Percentiles rank a stretch among this genome's conserved stretches.
Conservation (phyloP, 2,113 vertebrate species). For the Anser brachyrhynchus region DNA sequence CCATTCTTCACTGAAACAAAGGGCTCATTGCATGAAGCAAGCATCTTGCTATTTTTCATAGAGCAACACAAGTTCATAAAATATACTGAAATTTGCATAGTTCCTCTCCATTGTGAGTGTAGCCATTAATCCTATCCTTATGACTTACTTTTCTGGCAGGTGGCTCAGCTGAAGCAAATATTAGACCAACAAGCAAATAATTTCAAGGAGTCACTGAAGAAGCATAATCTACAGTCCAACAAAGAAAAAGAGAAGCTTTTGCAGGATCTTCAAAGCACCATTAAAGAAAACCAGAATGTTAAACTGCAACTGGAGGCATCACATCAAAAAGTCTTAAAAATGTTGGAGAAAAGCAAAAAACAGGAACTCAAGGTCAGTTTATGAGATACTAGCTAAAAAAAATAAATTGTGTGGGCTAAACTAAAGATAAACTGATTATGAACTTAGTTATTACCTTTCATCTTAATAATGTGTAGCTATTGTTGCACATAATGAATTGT, state of each 20-base stretch:
- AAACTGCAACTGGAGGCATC: constrained; percentile 75
- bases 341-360: constrained; percentile 71
- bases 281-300: constrained; percentile 82
- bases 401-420: not conserved
- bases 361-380: constrained; percentile 85
- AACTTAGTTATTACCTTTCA: not conserved
- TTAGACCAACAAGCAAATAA: constrained; percentile 63
- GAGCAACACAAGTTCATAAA: not conserved
- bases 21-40: not conserved
- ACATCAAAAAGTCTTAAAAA: constrained; percentile 72
- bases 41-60: not conserved
- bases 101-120: constrained; percentile 2
- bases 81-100: not conserved
- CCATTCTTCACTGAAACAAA: not conserved
- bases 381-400: not conserved
- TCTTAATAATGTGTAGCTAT: not conserved
- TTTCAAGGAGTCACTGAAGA: constrained; percentile 68
- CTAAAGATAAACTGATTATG: not conserved
- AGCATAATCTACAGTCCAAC: constrained; percentile 75
- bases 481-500: not conserved
- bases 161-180: constrained; percentile 68
- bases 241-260: constrained; percentile 84
- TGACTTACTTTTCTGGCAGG: constrained; percentile 60
- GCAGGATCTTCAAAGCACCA: constrained; percentile 83
- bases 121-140: constrained; percentile 9